Percentiles rank a stretch among this genome's conserved stretches.
phyloP scores from a whole-genome alignment of 1,140 invertebrate genomes.

The Belonocnema kinseyi region DNA sequence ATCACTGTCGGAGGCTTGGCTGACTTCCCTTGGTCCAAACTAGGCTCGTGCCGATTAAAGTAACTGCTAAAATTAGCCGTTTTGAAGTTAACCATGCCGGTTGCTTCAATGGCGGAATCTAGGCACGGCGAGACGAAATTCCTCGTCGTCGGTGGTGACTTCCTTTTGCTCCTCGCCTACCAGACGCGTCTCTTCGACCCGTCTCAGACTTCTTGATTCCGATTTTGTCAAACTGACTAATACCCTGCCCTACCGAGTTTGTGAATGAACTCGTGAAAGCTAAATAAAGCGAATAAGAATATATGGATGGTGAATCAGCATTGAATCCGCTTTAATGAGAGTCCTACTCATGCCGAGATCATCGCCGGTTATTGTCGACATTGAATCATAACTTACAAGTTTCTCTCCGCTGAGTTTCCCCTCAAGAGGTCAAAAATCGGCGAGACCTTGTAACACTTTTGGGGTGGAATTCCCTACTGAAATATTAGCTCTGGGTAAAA shows the following conservation, averaged over 20 bases:
- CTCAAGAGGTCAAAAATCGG: too few relatives aligned
- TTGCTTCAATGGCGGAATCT: conserved; percentile 47
- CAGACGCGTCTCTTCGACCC: not conserved
- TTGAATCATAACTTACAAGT: not conserved
- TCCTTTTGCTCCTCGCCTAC: conserved; percentile 18
- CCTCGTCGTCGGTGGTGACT: conserved; percentile 25
- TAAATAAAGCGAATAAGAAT: too few relatives aligned
- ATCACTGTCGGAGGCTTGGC: conserved; percentile 65
- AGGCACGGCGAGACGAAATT: conserved; percentile 25
- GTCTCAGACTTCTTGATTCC: not conserved
- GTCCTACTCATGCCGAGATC: not conserved
- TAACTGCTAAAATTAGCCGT: conserved; percentile 60
- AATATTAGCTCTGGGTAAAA: too few relatives aligned
- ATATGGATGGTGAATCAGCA: not conserved
- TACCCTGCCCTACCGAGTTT: not conserved
- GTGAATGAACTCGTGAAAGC: conserved; percentile 19
- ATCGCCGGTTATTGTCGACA: conserved; percentile 5
- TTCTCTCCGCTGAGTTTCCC: not conserved
- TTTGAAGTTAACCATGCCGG: conserved; percentile 39
- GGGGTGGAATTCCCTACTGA: too few relatives aligned
- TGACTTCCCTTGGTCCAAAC: conserved; percentile 64
- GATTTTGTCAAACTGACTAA: conserved; percentile 34
- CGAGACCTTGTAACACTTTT: too few relatives aligned
- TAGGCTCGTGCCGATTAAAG: conserved; percentile 66
- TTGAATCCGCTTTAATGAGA: conserved; percentile 11